Percentiles rank a stretch among this genome's conserved stretches.
Conservation (phyloP, 35 echinoderm and acorn worm species). For the Patiria miniata region DNA sequence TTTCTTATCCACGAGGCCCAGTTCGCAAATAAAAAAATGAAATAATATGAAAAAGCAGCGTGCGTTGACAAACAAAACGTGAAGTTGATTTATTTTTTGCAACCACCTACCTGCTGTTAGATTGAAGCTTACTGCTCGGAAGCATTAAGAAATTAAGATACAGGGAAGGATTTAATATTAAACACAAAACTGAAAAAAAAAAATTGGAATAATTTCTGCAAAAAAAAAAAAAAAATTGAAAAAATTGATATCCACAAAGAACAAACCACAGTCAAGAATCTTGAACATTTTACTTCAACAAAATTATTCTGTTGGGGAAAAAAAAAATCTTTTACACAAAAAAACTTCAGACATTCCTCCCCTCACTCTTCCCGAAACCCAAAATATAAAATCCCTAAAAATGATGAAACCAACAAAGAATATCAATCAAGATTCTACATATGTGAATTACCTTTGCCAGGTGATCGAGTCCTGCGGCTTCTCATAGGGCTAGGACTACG, state of each 20-base stretch:
- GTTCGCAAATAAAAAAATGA: too few species aligned
- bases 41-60: too few species aligned
- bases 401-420: not conserved
- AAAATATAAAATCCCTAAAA: not conserved
- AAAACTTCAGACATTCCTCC: too few species aligned
- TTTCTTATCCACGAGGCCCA: too few species aligned
- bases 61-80: too few species aligned
- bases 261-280: too few species aligned
- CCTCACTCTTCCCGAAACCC: too few species aligned
- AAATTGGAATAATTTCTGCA: not conserved
- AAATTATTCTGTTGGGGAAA: too few species aligned
- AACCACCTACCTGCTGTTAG: not conserved
- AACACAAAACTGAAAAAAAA: not conserved
- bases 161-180: not conserved
- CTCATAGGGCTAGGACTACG: slow-evolving; percentile 78
- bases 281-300: too few species aligned
- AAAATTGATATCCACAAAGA: too few species aligned
- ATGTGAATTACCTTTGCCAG: slow-evolving; percentile 72
- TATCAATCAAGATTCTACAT: not conserved
- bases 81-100: not conserved
- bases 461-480: slow-evolving; percentile 65
- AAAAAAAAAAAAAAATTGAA: not conserved
- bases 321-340: too few species aligned
- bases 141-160: not conserved
- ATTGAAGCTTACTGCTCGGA: slow-evolving; percentile 6